Percentiles rank a stretch among this genome's conserved stretches.
phyloP scores from a whole-genome alignment of 2,113 vertebrate species.

The Petroica traversi region DNA sequence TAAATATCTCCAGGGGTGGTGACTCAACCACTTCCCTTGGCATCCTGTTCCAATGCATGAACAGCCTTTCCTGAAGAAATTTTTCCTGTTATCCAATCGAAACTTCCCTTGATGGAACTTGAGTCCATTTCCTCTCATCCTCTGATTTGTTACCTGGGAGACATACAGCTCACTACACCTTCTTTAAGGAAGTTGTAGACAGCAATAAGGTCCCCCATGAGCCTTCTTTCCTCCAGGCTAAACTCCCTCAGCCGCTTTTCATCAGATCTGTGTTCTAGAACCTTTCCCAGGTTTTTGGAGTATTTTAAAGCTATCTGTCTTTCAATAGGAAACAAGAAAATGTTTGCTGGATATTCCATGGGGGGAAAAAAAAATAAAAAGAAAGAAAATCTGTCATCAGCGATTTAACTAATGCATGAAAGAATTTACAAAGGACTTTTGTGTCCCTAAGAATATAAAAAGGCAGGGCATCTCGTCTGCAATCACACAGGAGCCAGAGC shows the following conservation, averaged over 20 bases:
- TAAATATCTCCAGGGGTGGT: background rate
- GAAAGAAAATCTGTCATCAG: background rate
- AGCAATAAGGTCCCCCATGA: accelerated
- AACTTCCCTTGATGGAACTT: background rate
- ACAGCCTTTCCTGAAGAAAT: background rate
- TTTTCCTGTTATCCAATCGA: background rate
- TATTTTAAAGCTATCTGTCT: background rate
- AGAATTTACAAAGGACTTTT: background rate
- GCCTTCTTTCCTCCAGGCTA: too few relatives aligned
- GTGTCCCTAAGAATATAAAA: background rate
- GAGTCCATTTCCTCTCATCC: background rate
- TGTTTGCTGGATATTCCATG: background rate
- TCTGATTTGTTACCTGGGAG: background rate
- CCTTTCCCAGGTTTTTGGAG: background rate
- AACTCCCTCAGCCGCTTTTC: background rate
- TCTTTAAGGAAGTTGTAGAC: background rate
- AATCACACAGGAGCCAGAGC: accelerated
- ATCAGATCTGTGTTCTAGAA: background rate
- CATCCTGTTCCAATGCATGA: background rate
- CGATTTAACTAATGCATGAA: background rate
- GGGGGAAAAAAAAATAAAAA: background rate
- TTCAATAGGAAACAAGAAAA: background rate
- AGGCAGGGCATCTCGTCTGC: background rate
- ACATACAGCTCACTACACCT: background rate
- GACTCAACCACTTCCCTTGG: background rate